These are phyloP conservation scores for Toxonevra muliebris DNA, from an alignment of 2,888 invertebrate genomes.

Conservation along the genomic window DNA sequence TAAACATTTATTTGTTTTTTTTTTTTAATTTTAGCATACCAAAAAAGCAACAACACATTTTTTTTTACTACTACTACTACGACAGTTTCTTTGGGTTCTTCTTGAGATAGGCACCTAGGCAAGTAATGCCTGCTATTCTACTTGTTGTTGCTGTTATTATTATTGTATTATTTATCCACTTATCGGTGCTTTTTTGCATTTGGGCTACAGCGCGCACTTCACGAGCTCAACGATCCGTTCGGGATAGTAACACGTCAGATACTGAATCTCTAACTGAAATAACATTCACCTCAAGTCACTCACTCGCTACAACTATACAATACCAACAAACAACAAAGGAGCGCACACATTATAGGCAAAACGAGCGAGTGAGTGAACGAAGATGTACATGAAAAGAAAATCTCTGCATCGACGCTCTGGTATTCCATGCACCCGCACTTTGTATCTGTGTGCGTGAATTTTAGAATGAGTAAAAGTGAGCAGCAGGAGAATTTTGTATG, in stretches of 20 bases:
- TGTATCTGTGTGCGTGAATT: slow-evolving; percentile 18
- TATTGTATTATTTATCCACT: slow-evolving; percentile 27
- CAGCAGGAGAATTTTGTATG: background rate
- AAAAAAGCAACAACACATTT: slow-evolving; percentile 9
- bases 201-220: slow-evolving; percentile 28
- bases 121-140: too few species aligned
- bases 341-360: too few species aligned
- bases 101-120: too few species aligned
- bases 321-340: too few species aligned
- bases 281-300: slow-evolving; percentile 61
- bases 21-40: background rate
- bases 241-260: slow-evolving; percentile 64
- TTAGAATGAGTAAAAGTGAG: too few species aligned
- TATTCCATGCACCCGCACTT: slow-evolving; percentile 42
- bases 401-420: slow-evolving; percentile 32
- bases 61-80: slow-evolving; percentile 8
- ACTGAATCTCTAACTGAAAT: slow-evolving; percentile 66
- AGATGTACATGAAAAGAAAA: slow-evolving; percentile 37
- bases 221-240: slow-evolving; percentile 57
- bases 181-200: slow-evolving; percentile 21
- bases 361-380: slow-evolving; percentile 21
- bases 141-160: slow-evolving; percentile 5
- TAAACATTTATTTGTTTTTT: slow-evolving; percentile 23
- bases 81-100: too few species aligned
- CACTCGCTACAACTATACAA: background rate